Conservation (phyloP, 2,113 vertebrate species). For the Panurus biarmicus region DNA sequence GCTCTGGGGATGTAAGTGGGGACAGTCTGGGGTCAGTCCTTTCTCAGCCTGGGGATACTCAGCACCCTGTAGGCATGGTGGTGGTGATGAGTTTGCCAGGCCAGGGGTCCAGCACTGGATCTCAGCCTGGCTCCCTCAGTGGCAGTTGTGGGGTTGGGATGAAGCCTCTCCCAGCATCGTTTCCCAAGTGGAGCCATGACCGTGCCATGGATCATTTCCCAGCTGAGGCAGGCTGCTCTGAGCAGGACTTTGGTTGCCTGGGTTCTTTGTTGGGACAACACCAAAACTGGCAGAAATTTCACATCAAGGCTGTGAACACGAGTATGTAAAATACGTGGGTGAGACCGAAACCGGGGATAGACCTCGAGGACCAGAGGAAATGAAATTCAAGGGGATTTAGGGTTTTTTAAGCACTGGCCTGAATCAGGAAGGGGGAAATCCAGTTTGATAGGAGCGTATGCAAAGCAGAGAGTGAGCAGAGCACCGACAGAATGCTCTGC, state of each 20-base stretch:
- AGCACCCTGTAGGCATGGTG: accelerated
- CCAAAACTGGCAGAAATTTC: background rate
- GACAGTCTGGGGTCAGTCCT: background rate
- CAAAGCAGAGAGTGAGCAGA: background rate
- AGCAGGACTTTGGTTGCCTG: background rate
- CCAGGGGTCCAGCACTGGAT: background rate
- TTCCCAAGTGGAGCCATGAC: accelerated
- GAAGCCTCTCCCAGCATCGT: background rate
- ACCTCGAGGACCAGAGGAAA: background rate
- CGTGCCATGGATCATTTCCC: background rate
- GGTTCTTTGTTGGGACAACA: accelerated
- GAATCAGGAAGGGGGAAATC: background rate
- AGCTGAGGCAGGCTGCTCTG: background rate
- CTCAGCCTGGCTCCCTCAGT: background rate
- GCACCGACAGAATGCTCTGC: background rate
- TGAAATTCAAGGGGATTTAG: background rate
- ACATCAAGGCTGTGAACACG: background rate
- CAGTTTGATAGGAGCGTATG: background rate
- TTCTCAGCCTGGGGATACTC: background rate
- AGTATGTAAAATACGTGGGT: background rate
- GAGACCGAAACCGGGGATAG: background rate
- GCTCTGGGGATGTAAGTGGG: accelerated
- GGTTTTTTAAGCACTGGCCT: background rate
- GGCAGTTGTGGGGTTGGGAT: background rate
- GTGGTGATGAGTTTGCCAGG: background rate